A percentile compares a stretch with the other conserved stretches of the same genome.
phyloP scores from a whole-genome alignment of 2,888 invertebrate genomes.

The Hyalella azteca region DNA sequence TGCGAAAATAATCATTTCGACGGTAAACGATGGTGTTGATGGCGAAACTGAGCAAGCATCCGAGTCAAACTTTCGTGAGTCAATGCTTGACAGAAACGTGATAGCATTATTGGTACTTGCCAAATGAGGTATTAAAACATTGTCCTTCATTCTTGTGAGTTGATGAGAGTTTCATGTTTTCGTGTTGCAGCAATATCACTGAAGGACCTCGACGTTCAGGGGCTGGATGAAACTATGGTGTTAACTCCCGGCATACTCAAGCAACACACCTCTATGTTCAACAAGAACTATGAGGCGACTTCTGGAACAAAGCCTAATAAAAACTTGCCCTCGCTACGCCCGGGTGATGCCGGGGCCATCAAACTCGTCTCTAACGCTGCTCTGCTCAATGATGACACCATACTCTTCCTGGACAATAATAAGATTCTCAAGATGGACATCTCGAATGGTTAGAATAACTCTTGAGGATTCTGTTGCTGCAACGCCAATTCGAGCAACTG shows the following conservation, averaged over 20 bases:
- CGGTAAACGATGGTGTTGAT: no score
- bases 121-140: no score
- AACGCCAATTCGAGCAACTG: no score
- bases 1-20: no score
- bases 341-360: background rate
- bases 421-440: constrained; percentile 28
- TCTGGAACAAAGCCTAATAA: background rate
- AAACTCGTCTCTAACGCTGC: background rate
- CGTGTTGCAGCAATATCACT: constrained; percentile 13
- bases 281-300: background rate
- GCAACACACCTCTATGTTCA: background rate
- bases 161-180: no score
- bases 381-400: constrained; percentile 25
- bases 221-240: constrained; percentile 23
- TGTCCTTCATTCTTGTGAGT: no score
- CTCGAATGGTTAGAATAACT: background rate
- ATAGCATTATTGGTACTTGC: no score
- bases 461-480: no score
- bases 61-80: no score
- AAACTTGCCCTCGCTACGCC: background rate
- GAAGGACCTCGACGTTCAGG: constrained; percentile 17
- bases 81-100: no score
- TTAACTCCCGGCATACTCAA: constrained; percentile 9
- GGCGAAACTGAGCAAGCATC: no score
- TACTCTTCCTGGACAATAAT: background rate